Evolutionary conservation across 2,797 vertebrate species (phyloP).

Genomic region (Thalassophryne amazonica): DNA sequence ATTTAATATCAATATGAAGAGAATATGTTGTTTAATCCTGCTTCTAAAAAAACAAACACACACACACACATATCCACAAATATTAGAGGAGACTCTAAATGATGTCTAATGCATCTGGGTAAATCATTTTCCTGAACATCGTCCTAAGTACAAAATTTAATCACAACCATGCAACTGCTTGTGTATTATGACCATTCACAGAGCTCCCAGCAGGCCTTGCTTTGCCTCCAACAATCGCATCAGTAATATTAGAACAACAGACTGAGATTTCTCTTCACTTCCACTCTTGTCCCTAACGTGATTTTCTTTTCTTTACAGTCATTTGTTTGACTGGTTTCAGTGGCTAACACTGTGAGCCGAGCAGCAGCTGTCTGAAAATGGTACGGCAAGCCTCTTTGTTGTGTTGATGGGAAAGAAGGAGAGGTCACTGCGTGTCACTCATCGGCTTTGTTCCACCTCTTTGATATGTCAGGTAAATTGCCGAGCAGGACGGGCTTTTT

Average conservation of each 20-base stretch:
- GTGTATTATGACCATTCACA: conserved; percentile 6
- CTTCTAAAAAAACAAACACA: conserved; percentile 11
- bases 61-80: neutral
- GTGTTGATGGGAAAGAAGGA: conserved; percentile 45
- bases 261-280: conserved; percentile 15
- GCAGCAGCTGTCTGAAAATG: conserved; percentile 54
- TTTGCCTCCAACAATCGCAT: conserved; percentile 36
- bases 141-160: conserved; percentile 25
- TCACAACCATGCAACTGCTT: conserved; percentile 15
- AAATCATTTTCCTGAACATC: conserved; percentile 25
- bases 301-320: conserved; percentile 61
- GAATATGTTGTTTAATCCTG: conserved; percentile 2
- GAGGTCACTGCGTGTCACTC: conserved; percentile 51
- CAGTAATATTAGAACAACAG: conserved; percentile 52
- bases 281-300: conserved; percentile 43
- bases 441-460: conserved; percentile 32
- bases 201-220: conserved; percentile 31
- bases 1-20: neutral
- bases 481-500: conserved; percentile 3
- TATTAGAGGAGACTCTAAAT: conserved; percentile 21
- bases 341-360: neutral
- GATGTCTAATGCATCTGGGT: conserved; percentile 32
- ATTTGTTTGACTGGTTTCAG: conserved; percentile 23
- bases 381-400: conserved; percentile 44
- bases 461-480: conserved; percentile 27